Evolutionary conservation across 2,888 invertebrate genomes (phyloP).

Genomic region (Hirtodrosophila alboralis): DNA sequence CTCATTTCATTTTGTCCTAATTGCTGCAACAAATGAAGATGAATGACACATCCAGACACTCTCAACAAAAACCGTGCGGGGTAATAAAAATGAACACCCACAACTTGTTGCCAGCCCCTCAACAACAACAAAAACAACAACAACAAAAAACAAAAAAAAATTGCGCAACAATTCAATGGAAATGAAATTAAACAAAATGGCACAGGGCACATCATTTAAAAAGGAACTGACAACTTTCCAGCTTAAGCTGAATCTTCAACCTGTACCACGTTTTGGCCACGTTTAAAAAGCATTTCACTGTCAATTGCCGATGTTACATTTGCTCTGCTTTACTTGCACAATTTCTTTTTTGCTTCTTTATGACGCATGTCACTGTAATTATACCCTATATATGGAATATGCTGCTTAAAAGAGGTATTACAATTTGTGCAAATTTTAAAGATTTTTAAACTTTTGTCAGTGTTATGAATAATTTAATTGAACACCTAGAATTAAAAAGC

Average conservation of each 20-base stretch:
- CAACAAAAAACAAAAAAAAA: too few relatives aligned
- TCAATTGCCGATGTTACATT: slow-evolving; percentile 63
- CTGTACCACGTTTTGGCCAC: slow-evolving; percentile 15
- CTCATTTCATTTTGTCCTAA: slow-evolving; percentile 52
- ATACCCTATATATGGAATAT: slow-evolving; percentile 23
- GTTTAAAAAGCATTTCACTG: slow-evolving; percentile 71
- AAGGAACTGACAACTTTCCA: slow-evolving; percentile 35
- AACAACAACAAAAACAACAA: too few relatives aligned
- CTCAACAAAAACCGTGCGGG: too few relatives aligned
- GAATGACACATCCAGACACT: slow-evolving; percentile 36
- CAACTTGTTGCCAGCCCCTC: slow-evolving; percentile 37
- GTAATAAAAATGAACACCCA: slow-evolving; percentile 17
- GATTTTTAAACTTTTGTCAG: too few relatives aligned
- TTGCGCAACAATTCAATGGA: slow-evolving; percentile 46
- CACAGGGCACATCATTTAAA: too few relatives aligned
- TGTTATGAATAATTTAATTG: too few relatives aligned
- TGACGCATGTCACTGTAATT: slow-evolving; percentile 53
- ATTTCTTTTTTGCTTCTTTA: slow-evolving; percentile 35
- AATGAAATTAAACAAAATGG: slow-evolving; percentile 60
- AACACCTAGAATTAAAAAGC: too few relatives aligned
- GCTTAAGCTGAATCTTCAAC: slow-evolving; percentile 29
- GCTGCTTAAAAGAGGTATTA: not conserved
- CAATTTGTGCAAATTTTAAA: too few relatives aligned
- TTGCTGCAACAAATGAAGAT: slow-evolving; percentile 56
- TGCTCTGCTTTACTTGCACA: slow-evolving; percentile 29